These are phyloP conservation scores for Rhinogobius similis DNA, from an alignment of 2,113 vertebrate genomes.

Conservation along the genomic window DNA sequence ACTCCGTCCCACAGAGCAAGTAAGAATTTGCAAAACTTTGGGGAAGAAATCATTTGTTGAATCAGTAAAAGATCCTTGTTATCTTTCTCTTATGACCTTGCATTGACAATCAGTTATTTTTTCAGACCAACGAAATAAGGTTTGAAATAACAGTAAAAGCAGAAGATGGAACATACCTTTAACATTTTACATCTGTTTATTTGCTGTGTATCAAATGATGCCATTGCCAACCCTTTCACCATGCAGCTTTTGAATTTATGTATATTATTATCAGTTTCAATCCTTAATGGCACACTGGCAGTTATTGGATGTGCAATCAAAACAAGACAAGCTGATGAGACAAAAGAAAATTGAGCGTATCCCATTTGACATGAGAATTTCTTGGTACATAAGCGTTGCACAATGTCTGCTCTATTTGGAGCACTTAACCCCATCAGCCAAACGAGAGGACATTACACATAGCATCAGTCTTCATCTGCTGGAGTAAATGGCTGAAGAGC, in stretches of 20 bases:
- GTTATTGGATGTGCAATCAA: too few relatives aligned
- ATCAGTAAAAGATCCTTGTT: too few relatives aligned
- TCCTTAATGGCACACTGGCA: too few relatives aligned
- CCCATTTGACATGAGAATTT: background rate
- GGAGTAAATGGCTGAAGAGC: constrained; percentile 54
- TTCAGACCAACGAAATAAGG: too few relatives aligned
- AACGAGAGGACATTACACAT: constrained; percentile 38
- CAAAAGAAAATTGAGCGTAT: too few relatives aligned
- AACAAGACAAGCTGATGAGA: too few relatives aligned
- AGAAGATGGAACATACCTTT: background rate
- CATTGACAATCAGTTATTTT: too few relatives aligned
- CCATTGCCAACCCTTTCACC: background rate
- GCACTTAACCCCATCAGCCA: constrained; percentile 42
- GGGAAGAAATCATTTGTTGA: constrained; percentile 16
- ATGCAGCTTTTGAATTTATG: background rate
- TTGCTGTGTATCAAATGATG: background rate
- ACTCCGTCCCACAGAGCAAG: constrained; percentile 12
- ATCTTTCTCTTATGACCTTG: too few relatives aligned
- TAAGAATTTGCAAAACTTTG: constrained; percentile 22
- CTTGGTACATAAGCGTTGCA: background rate
- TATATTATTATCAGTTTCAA: too few relatives aligned
- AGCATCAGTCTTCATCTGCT: constrained; percentile 46
- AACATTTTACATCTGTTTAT: background rate
- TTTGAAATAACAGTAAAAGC: background rate
- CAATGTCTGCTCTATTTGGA: constrained; percentile 26